phyloP scores from a whole-genome alignment of 2,113 vertebrate species.

The Anser brachyrhynchus region DNA sequence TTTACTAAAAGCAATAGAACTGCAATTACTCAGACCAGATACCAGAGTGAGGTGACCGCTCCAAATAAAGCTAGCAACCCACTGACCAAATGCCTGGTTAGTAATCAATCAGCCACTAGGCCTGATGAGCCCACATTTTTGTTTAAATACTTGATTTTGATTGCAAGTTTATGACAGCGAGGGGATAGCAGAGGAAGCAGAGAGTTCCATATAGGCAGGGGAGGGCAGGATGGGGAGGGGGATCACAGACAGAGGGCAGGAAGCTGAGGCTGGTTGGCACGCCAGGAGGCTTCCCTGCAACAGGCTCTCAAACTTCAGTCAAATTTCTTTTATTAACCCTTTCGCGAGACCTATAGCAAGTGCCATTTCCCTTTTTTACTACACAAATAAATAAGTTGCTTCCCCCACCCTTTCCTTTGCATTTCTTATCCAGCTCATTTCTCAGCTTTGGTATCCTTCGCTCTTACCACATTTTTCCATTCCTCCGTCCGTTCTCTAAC shows the following conservation, averaged over 20 bases:
- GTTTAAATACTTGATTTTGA: background rate
- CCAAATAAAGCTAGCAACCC: background rate
- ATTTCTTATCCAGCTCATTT: background rate
- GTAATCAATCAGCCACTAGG: background rate
- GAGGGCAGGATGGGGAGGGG: background rate
- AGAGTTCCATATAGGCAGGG: background rate
- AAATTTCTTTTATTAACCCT: background rate
- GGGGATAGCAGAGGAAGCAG: background rate
- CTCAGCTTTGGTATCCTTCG: background rate
- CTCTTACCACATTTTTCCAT: conserved; percentile 71
- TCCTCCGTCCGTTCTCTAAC: conserved; percentile 49
- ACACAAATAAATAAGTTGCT: too few species aligned
- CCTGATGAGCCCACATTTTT: fast-evolving
- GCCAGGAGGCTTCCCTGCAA: background rate
- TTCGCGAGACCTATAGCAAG: background rate
- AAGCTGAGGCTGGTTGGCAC: too few species aligned
- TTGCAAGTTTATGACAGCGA: fast-evolving
- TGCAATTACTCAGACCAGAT: background rate
- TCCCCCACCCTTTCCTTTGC: background rate
- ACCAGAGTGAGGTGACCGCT: fast-evolving
- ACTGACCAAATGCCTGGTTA: fast-evolving
- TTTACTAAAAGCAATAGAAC: background rate
- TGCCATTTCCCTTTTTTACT: background rate
- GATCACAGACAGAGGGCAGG: background rate
- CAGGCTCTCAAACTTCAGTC: fast-evolving